These are phyloP conservation scores for Nyctalus aviator DNA, from an alignment of 2,797 vertebrate species.

Conservation along the genomic window DNA sequence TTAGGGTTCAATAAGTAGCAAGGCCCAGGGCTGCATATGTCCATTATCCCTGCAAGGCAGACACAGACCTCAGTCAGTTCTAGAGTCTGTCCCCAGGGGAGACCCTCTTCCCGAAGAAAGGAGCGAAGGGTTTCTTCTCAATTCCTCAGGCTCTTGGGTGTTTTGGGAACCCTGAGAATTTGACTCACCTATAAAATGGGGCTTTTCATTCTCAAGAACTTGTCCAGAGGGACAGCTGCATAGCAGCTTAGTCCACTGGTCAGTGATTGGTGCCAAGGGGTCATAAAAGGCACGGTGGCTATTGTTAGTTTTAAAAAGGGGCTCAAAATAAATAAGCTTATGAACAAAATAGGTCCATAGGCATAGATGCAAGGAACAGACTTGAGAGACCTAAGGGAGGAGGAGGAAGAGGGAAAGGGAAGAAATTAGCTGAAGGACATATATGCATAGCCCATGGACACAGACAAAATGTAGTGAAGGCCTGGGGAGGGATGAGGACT, in stretches of 20 bases:
- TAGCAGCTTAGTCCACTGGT: not conserved
- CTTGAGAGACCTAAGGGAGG: not conserved
- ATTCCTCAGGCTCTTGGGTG: not conserved
- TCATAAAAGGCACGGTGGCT: not conserved
- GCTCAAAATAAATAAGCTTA: not conserved
- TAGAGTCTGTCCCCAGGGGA: not conserved
- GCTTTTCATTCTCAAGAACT: not conserved
- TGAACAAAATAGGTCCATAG: not conserved
- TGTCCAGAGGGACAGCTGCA: not conserved
- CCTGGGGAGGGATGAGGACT: not conserved
- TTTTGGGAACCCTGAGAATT: not conserved
- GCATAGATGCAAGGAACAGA: not conserved
- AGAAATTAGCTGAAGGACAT: not conserved
- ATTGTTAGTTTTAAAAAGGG: not conserved
- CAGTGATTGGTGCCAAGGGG: not conserved
- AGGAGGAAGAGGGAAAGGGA: not conserved
- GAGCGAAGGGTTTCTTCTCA: not conserved
- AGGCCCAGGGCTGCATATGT: slow-evolving; percentile 67
- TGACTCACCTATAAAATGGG: slow-evolving; percentile 17
- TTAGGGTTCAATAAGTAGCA: slow-evolving; percentile 75
- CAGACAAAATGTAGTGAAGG: not conserved
- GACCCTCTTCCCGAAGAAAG: not conserved
- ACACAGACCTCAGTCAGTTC: not conserved
- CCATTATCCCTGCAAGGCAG: slow-evolving; percentile 50
- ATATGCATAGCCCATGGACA: not conserved